These are phyloP conservation scores for Channallabes apus DNA, from an alignment of 2,797 vertebrate genomes.

Conservation along the genomic window DNA sequence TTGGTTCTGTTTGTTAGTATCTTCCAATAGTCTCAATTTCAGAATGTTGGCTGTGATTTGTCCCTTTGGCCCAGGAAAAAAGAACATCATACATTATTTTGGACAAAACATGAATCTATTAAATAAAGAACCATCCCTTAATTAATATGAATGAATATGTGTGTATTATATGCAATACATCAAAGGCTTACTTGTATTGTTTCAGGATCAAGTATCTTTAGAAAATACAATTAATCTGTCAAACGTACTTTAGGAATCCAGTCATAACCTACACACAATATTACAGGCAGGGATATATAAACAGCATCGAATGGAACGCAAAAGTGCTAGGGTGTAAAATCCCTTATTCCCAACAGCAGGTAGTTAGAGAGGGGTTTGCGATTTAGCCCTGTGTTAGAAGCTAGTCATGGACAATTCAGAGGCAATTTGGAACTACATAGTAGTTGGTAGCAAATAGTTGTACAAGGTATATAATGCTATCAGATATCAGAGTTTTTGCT, in stretches of 20 bases:
- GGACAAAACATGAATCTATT: constrained; percentile 43
- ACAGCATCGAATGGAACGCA: too few species aligned
- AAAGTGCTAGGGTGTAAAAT: too few species aligned
- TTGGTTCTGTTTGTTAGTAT: constrained; percentile 47
- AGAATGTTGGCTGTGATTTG: constrained; percentile 44
- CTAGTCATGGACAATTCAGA: too few species aligned
- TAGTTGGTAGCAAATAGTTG: too few species aligned
- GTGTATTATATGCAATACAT: constrained; percentile 33
- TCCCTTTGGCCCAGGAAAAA: constrained; percentile 44
- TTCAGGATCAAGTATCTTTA: constrained; percentile 32
- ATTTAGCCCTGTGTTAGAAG: too few species aligned
- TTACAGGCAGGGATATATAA: background rate
- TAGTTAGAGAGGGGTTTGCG: too few species aligned
- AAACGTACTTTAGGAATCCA: constrained; percentile 30
- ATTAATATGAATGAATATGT: constrained; percentile 28
- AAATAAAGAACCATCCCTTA: constrained; percentile 42
- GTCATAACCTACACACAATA: background rate
- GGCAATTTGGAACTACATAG: too few species aligned
- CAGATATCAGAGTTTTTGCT: too few species aligned
- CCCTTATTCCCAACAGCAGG: too few species aligned
- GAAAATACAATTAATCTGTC: constrained; percentile 37
- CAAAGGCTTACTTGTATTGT: constrained; percentile 30
- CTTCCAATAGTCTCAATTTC: constrained; percentile 35
- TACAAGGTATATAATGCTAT: too few species aligned
- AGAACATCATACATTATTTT: constrained; percentile 47